These are phyloP conservation scores for Chelonia mydas DNA, from an alignment of 2,797 vertebrate genomes.

Conservation along the genomic window DNA sequence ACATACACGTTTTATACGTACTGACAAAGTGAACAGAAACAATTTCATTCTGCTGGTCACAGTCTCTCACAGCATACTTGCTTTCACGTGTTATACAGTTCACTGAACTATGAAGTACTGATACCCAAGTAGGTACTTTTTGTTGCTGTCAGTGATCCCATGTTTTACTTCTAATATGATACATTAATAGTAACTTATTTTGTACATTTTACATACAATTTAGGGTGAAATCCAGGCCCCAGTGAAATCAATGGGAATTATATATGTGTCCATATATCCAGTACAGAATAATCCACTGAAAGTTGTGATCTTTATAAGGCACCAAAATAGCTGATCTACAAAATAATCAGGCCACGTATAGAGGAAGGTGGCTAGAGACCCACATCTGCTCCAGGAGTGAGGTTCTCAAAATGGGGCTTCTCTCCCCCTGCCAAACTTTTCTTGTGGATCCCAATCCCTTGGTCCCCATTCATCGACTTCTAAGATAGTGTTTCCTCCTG, in stretches of 20 bases:
- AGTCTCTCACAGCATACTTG: background rate
- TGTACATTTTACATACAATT: slow-evolving; percentile 19
- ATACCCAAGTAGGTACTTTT: background rate
- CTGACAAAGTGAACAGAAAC: background rate
- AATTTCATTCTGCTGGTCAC: background rate
- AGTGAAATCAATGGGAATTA: background rate
- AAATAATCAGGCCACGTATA: too few relatives aligned
- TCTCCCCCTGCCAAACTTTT: too few relatives aligned
- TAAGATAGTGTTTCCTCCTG: too few relatives aligned
- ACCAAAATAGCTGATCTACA: background rate
- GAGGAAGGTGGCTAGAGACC: too few relatives aligned
- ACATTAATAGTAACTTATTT: background rate
- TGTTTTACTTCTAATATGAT: background rate
- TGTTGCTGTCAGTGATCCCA: background rate
- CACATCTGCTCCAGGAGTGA: too few relatives aligned
- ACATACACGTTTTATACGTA: background rate
- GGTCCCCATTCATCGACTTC: too few relatives aligned
- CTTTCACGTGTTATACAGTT: background rate
- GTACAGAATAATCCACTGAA: too few relatives aligned
- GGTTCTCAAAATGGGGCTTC: too few relatives aligned
- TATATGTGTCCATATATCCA: background rate
- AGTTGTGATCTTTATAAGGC: background rate
- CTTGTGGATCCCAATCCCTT: too few relatives aligned
- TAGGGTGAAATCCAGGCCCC: background rate
- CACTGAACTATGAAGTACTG: background rate